Percentiles rank a stretch among this genome's conserved stretches.
These are phyloP conservation scores for Callipepla californica DNA, from an alignment of 2,113 vertebrate genomes.

Conservation along the genomic window DNA sequence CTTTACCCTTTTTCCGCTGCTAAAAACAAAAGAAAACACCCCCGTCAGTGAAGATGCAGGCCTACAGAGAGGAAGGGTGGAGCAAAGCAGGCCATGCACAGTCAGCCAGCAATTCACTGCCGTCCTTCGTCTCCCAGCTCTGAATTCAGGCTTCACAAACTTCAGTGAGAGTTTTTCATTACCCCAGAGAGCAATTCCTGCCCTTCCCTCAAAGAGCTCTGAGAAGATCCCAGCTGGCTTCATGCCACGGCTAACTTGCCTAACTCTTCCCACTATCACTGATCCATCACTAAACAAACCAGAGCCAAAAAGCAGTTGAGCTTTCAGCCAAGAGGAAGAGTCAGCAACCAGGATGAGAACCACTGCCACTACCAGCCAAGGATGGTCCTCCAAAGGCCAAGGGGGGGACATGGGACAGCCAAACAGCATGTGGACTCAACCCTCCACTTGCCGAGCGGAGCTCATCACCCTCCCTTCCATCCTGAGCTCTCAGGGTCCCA, in stretches of 20 bases:
- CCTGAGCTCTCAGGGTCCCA: neutral
- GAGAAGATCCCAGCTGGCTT: neutral
- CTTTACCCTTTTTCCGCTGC: slow-evolving; percentile 93
- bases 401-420: neutral
- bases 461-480: neutral
- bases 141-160: neutral
- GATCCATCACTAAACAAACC: neutral
- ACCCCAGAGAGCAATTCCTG: neutral
- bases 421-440: neutral
- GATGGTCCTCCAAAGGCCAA: neutral
- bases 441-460: neutral
- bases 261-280: neutral
- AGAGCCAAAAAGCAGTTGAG: neutral
- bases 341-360: neutral
- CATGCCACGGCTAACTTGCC: neutral
- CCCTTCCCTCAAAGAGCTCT: neutral
- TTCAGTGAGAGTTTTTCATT: neutral
- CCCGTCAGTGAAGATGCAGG: neutral
- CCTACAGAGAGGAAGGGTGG: neutral
- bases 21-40: slow-evolving; percentile 17
- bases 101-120: neutral
- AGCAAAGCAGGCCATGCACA: neutral
- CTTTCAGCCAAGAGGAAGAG: neutral
- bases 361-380: neutral
- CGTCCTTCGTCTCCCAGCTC: neutral